Evolutionary conservation across 2,113 vertebrate species (phyloP).

Genomic region (Amblyopsis rosae): DNA sequence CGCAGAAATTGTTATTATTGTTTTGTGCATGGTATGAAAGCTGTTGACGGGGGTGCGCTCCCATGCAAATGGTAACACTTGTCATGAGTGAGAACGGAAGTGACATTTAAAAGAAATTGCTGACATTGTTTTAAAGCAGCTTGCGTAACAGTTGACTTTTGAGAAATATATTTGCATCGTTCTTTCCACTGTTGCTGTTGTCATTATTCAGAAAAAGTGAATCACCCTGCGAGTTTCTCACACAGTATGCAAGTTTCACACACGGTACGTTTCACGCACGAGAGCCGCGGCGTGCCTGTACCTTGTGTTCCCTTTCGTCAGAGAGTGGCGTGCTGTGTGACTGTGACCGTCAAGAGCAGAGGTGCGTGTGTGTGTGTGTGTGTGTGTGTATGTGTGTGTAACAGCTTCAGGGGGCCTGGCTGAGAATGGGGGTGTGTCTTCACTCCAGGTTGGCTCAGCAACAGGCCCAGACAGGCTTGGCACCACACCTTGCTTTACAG

Average conservation of each 20-base stretch:
- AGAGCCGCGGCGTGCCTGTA: constrained; percentile 12
- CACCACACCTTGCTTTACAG: constrained; percentile 46
- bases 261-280: constrained; percentile 30
- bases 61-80: constrained; percentile 25
- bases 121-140: constrained; percentile 34
- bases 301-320: constrained; percentile 55
- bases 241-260: constrained; percentile 41
- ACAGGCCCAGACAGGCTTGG: constrained; percentile 54
- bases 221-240: constrained; percentile 40
- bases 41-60: constrained; percentile 32
- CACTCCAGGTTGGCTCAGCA: constrained; percentile 15
- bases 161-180: constrained; percentile 35
- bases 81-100: background rate
- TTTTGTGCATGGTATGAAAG: too few relatives aligned
- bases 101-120: background rate
- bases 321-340: constrained; percentile 65
- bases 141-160: constrained; percentile 37
- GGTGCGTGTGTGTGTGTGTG: constrained; percentile 36
- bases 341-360: constrained; percentile 53
- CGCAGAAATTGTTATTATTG: too few relatives aligned
- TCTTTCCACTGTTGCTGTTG: constrained; percentile 17
- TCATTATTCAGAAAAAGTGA: background rate
- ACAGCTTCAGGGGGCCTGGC: constrained; percentile 59
- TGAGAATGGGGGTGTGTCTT: constrained; percentile 58
- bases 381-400: constrained; percentile 36